phyloP scores from a whole-genome alignment of 2,888 invertebrate genomes.

The Dicyrtomina minuta region DNA sequence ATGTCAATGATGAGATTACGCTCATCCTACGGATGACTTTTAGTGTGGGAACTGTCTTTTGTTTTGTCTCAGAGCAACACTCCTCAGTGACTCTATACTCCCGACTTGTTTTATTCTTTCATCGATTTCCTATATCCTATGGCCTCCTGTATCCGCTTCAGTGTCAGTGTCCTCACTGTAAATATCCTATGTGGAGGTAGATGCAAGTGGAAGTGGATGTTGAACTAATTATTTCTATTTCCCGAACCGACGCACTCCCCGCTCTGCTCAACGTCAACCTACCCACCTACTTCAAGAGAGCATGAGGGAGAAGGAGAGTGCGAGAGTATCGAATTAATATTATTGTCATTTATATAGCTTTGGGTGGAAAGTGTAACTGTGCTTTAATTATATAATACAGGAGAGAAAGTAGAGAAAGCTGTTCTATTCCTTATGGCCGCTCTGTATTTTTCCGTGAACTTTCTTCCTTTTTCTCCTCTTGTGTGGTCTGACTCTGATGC shows the following conservation, averaged over 20 bases:
- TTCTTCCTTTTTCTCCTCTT: no score
- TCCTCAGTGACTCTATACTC: no score
- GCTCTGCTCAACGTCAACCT: not conserved
- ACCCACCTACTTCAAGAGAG: not conserved
- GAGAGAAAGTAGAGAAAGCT: not conserved
- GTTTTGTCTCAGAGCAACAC: no score
- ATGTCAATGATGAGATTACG: slow-evolving; percentile 7
- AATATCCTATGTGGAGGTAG: no score
- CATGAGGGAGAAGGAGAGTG: not conserved
- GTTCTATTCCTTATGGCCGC: not conserved
- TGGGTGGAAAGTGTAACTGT: no score
- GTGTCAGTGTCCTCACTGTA: no score
- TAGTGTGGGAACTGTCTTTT: no score
- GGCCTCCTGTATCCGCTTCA: no score
- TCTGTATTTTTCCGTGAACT: not conserved
- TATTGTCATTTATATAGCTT: not conserved
- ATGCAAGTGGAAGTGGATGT: not conserved
- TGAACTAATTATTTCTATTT: no score
- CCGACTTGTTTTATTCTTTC: not conserved
- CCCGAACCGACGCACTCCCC: not conserved
- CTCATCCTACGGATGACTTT: not conserved
- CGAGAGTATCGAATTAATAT: not conserved
- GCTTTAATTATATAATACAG: not conserved
- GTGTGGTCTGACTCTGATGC: not conserved
- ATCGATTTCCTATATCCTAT: not conserved